Conservation (phyloP, 1,140 invertebrate species). For the Pemphigus obesinymphae region DNA sequence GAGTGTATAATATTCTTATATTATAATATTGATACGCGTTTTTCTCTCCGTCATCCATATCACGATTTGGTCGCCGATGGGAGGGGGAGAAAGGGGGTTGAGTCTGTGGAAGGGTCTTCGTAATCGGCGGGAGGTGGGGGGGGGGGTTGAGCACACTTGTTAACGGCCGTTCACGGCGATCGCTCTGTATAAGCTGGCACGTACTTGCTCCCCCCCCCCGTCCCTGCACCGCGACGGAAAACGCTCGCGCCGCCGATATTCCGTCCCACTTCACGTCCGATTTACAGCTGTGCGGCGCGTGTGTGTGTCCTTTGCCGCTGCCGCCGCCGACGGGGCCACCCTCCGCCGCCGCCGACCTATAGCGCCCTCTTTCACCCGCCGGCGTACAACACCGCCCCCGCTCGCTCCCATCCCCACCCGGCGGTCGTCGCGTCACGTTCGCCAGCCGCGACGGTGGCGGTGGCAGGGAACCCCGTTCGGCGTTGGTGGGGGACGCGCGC, state of each 20-base stretch:
- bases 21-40: too few relatives aligned
- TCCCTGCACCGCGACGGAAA: too few relatives aligned
- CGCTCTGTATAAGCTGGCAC: conserved; percentile 16
- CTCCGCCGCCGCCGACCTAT: background rate
- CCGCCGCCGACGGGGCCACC: background rate
- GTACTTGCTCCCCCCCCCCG: background rate
- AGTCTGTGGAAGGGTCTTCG: too few relatives aligned
- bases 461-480: too few relatives aligned
- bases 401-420: background rate
- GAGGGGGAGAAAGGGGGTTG: too few relatives aligned
- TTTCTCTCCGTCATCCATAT: too few relatives aligned
- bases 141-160: background rate
- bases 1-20: too few relatives aligned
- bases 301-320: conserved; percentile 30
- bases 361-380: background rate
- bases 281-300: conserved; percentile 21
- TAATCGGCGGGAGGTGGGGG: background rate
- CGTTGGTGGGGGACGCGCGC: too few relatives aligned
- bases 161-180: background rate
- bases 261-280: conserved; percentile 40
- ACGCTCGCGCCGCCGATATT: background rate
- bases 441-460: background rate
- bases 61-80: too few relatives aligned
- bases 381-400: background rate
- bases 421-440: background rate